Evolutionary conservation across 1,140 invertebrate genomes (phyloP).

Genomic region (Papilio polytes): DNA sequence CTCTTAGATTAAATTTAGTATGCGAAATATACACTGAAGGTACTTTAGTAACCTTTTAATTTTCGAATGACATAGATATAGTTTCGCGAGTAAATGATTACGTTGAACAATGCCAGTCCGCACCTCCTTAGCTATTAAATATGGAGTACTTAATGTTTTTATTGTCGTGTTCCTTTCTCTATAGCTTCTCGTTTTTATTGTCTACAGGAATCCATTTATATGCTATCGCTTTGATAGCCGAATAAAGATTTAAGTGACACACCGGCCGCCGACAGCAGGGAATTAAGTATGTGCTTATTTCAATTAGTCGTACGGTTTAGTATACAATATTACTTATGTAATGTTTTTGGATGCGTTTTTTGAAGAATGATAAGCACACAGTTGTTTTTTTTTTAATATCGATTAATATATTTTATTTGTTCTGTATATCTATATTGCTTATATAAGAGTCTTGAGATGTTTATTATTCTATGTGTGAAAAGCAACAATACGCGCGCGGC

Average conservation of each 20-base stretch:
- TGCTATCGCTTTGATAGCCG: neutral
- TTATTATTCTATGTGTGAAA: conserved; percentile 10
- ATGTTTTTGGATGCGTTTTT: too few relatives aligned
- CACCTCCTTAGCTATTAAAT: too few relatives aligned
- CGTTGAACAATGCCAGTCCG: too few relatives aligned
- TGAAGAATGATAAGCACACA: too few relatives aligned
- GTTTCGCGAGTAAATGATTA: too few relatives aligned
- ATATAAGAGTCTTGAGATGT: neutral
- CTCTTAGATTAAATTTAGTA: too few relatives aligned
- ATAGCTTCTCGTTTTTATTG: neutral
- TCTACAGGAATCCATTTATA: neutral
- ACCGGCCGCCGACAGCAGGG: neutral
- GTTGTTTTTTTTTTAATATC: too few relatives aligned
- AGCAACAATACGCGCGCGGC: neutral
- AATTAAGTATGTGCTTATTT: neutral
- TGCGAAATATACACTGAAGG: too few relatives aligned
- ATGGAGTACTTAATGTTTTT: neutral
- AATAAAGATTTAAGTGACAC: conserved; percentile 13
- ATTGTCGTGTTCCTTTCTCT: neutral
- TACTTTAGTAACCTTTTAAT: too few relatives aligned
- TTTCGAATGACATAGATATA: too few relatives aligned
- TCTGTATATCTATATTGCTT: neutral
- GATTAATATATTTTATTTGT: too few relatives aligned
- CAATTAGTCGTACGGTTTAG: neutral
- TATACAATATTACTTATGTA: too few relatives aligned